Evolutionary conservation across 1,140 invertebrate species (phyloP), one percentile per base, ranked within the genome.

Genomic region (Leptinotarsa defecta): DNA sequence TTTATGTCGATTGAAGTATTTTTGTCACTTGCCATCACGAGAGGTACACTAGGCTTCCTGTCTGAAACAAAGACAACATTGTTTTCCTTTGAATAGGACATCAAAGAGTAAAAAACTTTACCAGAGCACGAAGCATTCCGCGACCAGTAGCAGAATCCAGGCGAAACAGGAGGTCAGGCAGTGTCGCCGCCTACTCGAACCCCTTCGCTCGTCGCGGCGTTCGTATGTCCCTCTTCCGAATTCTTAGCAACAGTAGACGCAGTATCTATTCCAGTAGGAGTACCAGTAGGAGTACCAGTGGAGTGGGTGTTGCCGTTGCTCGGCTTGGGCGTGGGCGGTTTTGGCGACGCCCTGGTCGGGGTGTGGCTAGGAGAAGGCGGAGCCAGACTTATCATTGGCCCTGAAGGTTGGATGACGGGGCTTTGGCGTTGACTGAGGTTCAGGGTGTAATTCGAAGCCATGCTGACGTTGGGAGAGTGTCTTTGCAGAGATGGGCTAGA

Each of bases 161-260:
- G 81, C 76, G 78, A 77, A 71, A 77, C 71, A 76, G 76, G 75
- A 81, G 82, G 82, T 83, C 83, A 84, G 82, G 83, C 83, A 82
- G 77, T 82, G 72, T 84, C 83, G 78, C 84, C 85, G 74, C 83
- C 84, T 77, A 81, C 83, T 71, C 82, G 80, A 81, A 79, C 81
- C 64, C 68, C 70, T 27, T 75, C 76, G 68, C 67, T 69, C 19
- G 64, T 17, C 49, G 52, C 22, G 57, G 52, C 3, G 34, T 34
- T 65, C n/a, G 49, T 15, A 62, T 52, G 13, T 74, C 27, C 20
- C 49, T 74, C 4, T 69, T 68, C 62, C 20, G 71, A 8, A 19
- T 17, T 19, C 6, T 57, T 57, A 15, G 15, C n/a, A 17, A 57
- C 52, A 0, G 20, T 72, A 68, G 22, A 19, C 48, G 1, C 22